Conservation (phyloP, 2,797 vertebrate species). For the Xerus rutilus region DNA sequence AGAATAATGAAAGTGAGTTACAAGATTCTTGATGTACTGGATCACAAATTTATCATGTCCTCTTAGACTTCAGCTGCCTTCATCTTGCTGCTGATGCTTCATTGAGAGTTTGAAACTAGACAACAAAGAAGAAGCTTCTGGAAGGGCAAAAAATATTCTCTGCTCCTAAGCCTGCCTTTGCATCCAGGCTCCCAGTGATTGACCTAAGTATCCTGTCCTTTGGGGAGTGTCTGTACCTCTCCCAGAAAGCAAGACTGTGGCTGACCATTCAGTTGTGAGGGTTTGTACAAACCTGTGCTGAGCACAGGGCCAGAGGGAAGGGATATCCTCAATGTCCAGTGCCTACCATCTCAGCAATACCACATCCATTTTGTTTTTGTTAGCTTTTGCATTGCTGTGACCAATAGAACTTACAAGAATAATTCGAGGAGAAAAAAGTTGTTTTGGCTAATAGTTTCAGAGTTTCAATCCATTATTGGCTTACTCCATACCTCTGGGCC, state of each 20-base stretch:
- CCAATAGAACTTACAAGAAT: too few relatives aligned
- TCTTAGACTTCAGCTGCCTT: background rate
- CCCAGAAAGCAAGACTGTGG: background rate
- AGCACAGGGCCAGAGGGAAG: background rate
- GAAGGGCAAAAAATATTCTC: background rate
- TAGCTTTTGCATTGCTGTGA: too few relatives aligned
- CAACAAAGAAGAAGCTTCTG: background rate
- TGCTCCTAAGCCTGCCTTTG: background rate
- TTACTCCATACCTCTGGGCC: too few relatives aligned
- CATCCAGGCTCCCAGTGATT: background rate
- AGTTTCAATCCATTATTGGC: too few relatives aligned
- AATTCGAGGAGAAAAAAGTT: too few relatives aligned
- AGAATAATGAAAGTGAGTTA: background rate
- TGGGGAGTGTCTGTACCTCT: background rate
- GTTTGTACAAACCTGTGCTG: background rate
- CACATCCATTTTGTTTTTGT: too few relatives aligned
- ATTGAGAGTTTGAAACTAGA: background rate
- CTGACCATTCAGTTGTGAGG: background rate
- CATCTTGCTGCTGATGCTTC: background rate
- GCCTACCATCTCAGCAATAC: background rate
- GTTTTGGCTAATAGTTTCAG: too few relatives aligned
- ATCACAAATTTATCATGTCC: background rate
- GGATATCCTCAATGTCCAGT: background rate
- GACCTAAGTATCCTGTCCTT: background rate
- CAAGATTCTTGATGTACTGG: background rate